Evolutionary conservation across 1,140 invertebrate species (phyloP), one percentile per base, ranked within the genome.

Genomic region (Penaeus vannamei): DNA sequence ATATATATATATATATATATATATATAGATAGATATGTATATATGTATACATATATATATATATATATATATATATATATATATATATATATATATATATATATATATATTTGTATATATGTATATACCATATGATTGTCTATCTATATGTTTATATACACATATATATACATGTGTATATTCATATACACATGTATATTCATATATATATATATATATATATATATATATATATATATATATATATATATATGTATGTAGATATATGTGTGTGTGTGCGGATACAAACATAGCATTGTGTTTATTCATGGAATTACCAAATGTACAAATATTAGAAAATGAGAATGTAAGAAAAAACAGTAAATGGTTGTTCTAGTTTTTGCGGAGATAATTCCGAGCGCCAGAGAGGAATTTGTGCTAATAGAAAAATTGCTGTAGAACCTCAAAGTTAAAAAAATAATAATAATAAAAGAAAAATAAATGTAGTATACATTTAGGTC

Each of bases 1-100:
- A 29, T 72, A 72, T 72, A 72, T 72, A 72, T 72, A 72, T 72
- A 72, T 72, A 72, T 72, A 72, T 72, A 72, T 72, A 72, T 72
- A 72, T 72, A 72, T 72, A 72, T 72, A 72, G 29, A 72, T 72
- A 72, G 2, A 72, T 32, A 4, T 72, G 29, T 72, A 29, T 72
- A 72, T 72, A 72, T 72, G 29, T 29, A 72, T 72, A 72, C 23
- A 72, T 72, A 72, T 29, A 72, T 72, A 72, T 72, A 72, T 76
- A 76, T 76, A 76, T 76, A 76, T 76, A 26, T 76, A 29, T 76
- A 76, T 76, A 76, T 76, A 72, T 29, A 76, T 76, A 76, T 72
- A 29, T 76, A 76, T 76, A 76, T 32, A 76, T 76, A 72, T 76
- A 76, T 32, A 76, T 76, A 76, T 36, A 76, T 32, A 32, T 76